Percentiles rank a stretch among this genome's conserved stretches.
Evolutionary conservation across 2,113 vertebrate genomes (phyloP).

Genomic region (Tychaedon coryphoeus): DNA sequence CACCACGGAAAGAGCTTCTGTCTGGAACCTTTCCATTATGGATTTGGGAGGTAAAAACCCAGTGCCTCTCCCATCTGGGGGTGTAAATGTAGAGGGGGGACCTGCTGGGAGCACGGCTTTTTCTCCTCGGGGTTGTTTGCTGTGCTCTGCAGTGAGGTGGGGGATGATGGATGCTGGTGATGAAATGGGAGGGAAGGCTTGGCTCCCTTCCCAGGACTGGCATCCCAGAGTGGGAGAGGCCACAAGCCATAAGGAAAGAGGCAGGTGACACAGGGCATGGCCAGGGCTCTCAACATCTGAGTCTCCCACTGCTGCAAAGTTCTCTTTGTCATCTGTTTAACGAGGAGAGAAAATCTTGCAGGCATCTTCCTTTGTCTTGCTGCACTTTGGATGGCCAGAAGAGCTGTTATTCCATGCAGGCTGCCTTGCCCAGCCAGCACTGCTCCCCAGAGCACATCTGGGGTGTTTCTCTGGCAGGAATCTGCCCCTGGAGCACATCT

Average conservation of each 20-base stretch:
- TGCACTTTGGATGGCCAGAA: background rate
- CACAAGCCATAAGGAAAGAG: background rate
- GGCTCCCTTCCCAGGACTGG: background rate
- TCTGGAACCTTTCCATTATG: background rate
- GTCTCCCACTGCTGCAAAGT: background rate
- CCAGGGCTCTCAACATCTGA: background rate
- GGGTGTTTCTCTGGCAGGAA: background rate
- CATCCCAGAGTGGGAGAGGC: background rate
- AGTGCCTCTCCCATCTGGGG: too few species aligned
- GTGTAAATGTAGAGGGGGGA: background rate
- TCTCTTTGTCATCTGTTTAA: background rate
- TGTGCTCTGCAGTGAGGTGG: background rate
- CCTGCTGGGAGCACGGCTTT: background rate
- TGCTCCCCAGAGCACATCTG: fast-evolving
- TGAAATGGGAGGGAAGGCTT: background rate
- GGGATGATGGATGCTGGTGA: background rate
- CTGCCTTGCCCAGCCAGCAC: background rate
- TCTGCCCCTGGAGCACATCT: background rate
- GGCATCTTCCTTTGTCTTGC: background rate
- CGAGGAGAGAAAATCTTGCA: background rate
- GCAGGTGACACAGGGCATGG: background rate
- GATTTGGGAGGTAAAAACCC: background rate
- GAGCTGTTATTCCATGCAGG: background rate
- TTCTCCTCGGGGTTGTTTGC: background rate
- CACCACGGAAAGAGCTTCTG: background rate